Evolutionary conservation across 2,113 vertebrate species (phyloP), one percentile per base, ranked within the genome.

Genomic region (Herpetotheres cachinnans): DNA sequence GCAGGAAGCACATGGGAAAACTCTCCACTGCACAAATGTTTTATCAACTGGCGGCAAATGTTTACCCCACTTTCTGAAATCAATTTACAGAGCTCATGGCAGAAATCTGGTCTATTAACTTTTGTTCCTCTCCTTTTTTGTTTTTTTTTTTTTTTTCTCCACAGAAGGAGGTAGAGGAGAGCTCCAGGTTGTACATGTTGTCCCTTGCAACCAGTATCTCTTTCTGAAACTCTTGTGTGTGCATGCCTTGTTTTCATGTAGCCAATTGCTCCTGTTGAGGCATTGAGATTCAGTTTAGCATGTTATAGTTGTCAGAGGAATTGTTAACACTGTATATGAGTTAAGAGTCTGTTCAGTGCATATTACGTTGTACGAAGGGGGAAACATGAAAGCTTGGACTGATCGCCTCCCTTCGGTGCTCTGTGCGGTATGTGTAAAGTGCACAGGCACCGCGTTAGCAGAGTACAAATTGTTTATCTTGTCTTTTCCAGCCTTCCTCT

Each of bases 121-220:
- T 94, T 65, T 98, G n/a, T 93, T 93, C 77, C 90, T 97, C 95
- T 95, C 97, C 92, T 97, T 96, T 81, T 69, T 95, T 97, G 95
- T 97, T 13, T 52, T 82, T 97, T 97, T 59, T 19, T 87, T 97
- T 65, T 96, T 97, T 98, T 86, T 97, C 96, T 97, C 98, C 98
- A 77, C 99, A 99, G 99, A 99, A 96, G 98, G 92, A 98, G 98
- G 98, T 97, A 98, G 94, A 98, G 99, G 98, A 98, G 98, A 98
- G 94, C 91, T 98, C 97, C 99, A 99, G 99, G 99, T 99, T 98
- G 98, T 97, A 97, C 97, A 50, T 97, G 49, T 79, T 96, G 94
- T 97, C 91, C 86, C 86, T 97, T 97, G 86, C 83, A 96, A 93
- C 74, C 83, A 78, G 71, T 36, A 92, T 87, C 94, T 89, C 67